Conservation (phyloP, 1,140 invertebrate genomes). For the Capitella teleta region DNA sequence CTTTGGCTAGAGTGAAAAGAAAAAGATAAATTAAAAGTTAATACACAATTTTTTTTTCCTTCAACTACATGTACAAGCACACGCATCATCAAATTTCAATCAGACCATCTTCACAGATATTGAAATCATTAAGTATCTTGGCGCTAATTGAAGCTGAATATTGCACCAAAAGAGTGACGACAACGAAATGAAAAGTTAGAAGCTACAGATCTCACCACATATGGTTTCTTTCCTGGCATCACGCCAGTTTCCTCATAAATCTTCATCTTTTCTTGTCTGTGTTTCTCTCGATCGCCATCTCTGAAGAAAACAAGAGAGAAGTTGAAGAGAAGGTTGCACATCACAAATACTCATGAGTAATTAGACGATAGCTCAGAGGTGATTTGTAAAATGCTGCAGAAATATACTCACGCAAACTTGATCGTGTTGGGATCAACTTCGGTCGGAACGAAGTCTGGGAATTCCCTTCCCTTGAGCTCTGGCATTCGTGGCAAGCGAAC, state of each 20-base stretch:
- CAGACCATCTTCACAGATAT: too few relatives aligned
- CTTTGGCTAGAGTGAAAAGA: too few relatives aligned
- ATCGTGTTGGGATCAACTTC: slow-evolving; percentile 65
- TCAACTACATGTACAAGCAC: too few relatives aligned
- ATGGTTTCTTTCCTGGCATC: slow-evolving; percentile 2
- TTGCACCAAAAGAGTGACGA: too few relatives aligned
- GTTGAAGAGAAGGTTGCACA: background rate
- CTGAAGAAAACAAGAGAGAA: slow-evolving; percentile 16
- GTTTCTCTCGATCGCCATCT: slow-evolving; percentile 66
- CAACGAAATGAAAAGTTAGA: too few relatives aligned
- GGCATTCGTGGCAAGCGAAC: slow-evolving; percentile 88
- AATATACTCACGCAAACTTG: slow-evolving; percentile 52
- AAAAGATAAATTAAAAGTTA: too few relatives aligned
- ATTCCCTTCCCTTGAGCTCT: slow-evolving; percentile 58
- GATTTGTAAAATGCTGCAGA: background rate
- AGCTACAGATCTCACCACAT: slow-evolving; percentile 4
- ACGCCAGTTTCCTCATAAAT: slow-evolving; percentile 60
- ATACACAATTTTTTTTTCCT: too few relatives aligned
- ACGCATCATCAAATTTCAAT: too few relatives aligned
- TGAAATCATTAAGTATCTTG: too few relatives aligned
- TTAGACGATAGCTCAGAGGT: background rate
- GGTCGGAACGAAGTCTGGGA: slow-evolving; percentile 53
- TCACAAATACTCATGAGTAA: background rate
- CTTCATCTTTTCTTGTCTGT: slow-evolving; percentile 59
- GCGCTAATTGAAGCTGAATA: too few relatives aligned